These are phyloP conservation scores for Teleogryllus occipitalis DNA, from an alignment of 1,140 invertebrate species.

Conservation along the genomic window DNA sequence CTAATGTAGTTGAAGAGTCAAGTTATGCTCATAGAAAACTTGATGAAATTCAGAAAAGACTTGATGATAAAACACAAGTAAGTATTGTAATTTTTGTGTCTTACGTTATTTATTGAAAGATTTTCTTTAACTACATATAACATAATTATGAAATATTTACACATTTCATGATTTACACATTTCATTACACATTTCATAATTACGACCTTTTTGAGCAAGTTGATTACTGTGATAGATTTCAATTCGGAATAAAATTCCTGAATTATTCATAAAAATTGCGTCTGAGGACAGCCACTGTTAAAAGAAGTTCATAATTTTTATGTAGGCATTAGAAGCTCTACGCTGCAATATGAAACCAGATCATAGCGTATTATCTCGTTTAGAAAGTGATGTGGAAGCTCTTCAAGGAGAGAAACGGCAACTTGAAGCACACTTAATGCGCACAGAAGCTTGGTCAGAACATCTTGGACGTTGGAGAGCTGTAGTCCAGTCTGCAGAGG, in stretches of 20 bases:
- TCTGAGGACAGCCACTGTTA: no score
- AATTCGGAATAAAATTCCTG: no score
- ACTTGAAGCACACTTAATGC: conserved; percentile 71
- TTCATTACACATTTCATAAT: no score
- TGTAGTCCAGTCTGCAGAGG: conserved; percentile 70
- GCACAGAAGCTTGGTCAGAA: conserved; percentile 82
- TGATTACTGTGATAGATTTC: no score
- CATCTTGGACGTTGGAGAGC: conserved; percentile 79
- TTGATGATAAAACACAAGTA: conserved; percentile 68
- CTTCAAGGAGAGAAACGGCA: conserved; percentile 67
- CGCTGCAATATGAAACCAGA: conserved; percentile 65
- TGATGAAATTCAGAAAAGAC: conserved; percentile 67
- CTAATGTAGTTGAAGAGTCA: conserved; percentile 8
- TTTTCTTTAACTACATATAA: no score
- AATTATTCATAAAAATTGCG: no score
- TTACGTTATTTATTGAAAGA: no score
- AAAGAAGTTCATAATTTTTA: conserved; percentile 12
- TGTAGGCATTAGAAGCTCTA: conserved; percentile 65
- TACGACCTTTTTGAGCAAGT: no score
- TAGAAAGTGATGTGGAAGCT: conserved; percentile 74
- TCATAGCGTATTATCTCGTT: conserved; percentile 60
- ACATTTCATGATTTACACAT: no score
- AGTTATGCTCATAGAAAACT: conserved; percentile 59
- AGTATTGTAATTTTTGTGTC: not conserved
- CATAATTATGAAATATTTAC: no score